Base-by-base conservation (phyloP, 2,113 vertebrate species). In the Pseudorasbora parva region DNA sequence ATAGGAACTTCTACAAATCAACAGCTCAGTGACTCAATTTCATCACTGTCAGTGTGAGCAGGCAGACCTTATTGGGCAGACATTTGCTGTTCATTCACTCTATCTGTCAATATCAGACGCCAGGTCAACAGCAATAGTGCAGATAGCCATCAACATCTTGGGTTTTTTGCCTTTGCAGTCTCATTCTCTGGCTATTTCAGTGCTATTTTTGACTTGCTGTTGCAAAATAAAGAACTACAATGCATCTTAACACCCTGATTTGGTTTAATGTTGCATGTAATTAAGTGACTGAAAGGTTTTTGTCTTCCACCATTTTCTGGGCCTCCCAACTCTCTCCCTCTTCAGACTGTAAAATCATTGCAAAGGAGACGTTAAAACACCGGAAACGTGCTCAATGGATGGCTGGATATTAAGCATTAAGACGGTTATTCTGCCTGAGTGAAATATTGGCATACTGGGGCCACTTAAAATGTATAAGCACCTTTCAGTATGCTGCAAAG, bases 211-310 rank as follows among this genome's bases (percentile, higher is more conserved):
- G 37, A 33, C 49, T 59, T 41, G 74, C 25, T 11, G 17, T 51
- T 21, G 41, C 12, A 25, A 79, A 30, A 62, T 49, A 54, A 51
- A 33, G 49, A 21, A 12, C 74, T 23, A 8, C 2, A 41, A 10
- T 33, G 11, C 37, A 59, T 71, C 19, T 77, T 87, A 78, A 73
- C n/a, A 54, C 60, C 21, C 71, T 81, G 49, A 84, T 75, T 84
- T 54, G 2, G 25, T 81, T 87, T 84, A 87, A 87, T 77, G 82
- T 59, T 59, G 30, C 68, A 71, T 62, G 54, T 71, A 84, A 87
- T 84, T 15, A 71, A 74, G 82, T 68, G 56, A 41, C 23, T 81
- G 45, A 83, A 74, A 80, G 27, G n/a, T 62, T 49, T 59, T 72
- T 27, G 30, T 41, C 85, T 64, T 45, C n/a, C 17, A 8, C 47